Evolutionary conservation across 30 jellyfish, hydroid and myxozoan species (phyloP), one percentile per base, ranked within the genome.

Genomic region (Aurelia sp.): DNA sequence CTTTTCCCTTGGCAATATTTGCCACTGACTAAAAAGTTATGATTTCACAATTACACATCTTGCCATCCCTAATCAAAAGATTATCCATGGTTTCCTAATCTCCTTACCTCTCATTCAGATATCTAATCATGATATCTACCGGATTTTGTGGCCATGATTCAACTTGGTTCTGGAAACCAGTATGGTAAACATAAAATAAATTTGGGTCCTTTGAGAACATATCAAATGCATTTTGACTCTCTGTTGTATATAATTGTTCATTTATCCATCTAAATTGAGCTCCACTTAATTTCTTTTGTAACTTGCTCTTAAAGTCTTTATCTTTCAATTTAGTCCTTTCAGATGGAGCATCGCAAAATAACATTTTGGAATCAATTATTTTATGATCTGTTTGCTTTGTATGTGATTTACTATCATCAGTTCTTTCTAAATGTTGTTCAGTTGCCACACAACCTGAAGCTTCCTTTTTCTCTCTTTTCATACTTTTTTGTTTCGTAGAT

Each of bases 141-240:
- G 99, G 99, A 66, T 94, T 94, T 69, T 85, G 90, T 15, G 99
- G 99, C 99, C 99, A 94, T 30, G 78, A 67, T 52, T 84, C 27
- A 12, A 94, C 97, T 77, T 94, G 99, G 57, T 88, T 35, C 44
- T 74, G 84, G 76, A 84, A 94, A 1, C 99, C 99, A 67, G 57
- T 71, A 57, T 94, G 99, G 85, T 94, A 94, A 67, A 94, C 76
- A 48, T 94, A 90, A 90, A 94, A 94, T 47, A 94, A 70, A 16
- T 80, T n/a, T 11, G 95, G 96, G 24, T 93, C 84, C 16, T 88
- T 51, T 16, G 63, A 55, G 63, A 94, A 94, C 90, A 94, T 74
- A 8, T 83, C 87, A 22, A 10, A 20, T 20, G 99, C 95, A n/a
- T 41, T 73, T 11, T 65, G 70, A 86, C 99, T 94, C 22, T 86